Evolutionary conservation across 2,888 invertebrate species (phyloP).

Genomic region (Sicus ferrugineus): DNA sequence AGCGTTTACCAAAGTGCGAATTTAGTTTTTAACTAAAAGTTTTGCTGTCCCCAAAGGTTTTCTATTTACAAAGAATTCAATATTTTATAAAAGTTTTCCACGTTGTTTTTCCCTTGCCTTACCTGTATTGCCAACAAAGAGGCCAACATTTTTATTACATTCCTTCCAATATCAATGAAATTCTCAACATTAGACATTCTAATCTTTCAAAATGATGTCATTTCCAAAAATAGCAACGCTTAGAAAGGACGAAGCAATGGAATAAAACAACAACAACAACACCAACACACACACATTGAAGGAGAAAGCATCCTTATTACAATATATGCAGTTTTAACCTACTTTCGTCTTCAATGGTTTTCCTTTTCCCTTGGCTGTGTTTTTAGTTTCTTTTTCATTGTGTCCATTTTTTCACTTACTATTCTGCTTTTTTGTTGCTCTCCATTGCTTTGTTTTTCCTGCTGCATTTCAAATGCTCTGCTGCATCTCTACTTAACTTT

Average conservation of each 20-base stretch:
- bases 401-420: neutral
- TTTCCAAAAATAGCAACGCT: slow-evolving; percentile 7
- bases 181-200: no score
- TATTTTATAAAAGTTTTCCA: no score
- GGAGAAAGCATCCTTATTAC: neutral
- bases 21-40: no score
- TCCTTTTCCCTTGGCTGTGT: no score
- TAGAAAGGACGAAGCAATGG: neutral
- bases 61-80: no score
- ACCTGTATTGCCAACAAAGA: no score
- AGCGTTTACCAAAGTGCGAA: no score
- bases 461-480: no score
- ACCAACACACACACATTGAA: neutral
- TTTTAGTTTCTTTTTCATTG: neutral
- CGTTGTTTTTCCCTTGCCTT: neutral
- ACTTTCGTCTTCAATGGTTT: neutral
- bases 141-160: no score
- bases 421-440: slow-evolving; percentile 1
- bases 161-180: no score
- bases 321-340: neutral
- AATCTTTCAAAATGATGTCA: neutral
- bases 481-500: neutral
- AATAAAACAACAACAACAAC: neutral
- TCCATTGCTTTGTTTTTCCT: neutral
- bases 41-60: no score